Evolutionary conservation across 2,113 vertebrate genomes (phyloP), one percentile per base, ranked within the genome.

Genomic region (Gila orcuttii): DNA sequence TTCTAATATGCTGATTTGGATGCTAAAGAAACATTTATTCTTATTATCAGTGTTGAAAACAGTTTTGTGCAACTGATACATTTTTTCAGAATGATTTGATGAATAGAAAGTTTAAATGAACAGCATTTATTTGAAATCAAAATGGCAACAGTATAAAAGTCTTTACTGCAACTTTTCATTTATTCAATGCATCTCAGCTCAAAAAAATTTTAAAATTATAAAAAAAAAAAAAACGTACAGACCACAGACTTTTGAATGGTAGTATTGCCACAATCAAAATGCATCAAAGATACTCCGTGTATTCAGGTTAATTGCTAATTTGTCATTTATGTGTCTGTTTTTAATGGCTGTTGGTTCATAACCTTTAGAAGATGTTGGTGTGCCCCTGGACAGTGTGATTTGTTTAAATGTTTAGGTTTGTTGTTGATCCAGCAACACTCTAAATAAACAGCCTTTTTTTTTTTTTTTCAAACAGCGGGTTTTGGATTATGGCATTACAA

Each of bases 401-500:
- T 71, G 28, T 71, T 71, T 17, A 74, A 45, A 6, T 47, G 42
- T 47, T 77, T 77, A 19, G 33, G 66, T 71, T 71, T 71, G 31
- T 21, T 17, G 68, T 39, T 39, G 68, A 39, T 55, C 31, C 31
- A 21, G n/a, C 13, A 47, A 31, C 17, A 78, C 47, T 13, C n/a
- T 17, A 47, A 12, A 47, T 74, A 74, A 74, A 74, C 28, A 52
- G 50, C 4, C 13, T 17, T 17, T 52, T 42, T 42, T 52, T 52
- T 17, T 17, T 52, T 42, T 42, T 52, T 52, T 15, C 3, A 55
- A 21, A 78, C 8, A 78, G 75, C 75, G 3, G 9, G 55, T 78
- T 52, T 57, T 57, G 28, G 50, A 78, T 78, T 57, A 78, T 19
- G 75, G 28, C 28, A 59, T 79, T 79, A 59, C 55, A 79, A 60